Evolutionary conservation across 92 coral and sea anemone genomes (phyloP), one percentile per base, ranked within the genome.

Genomic region (Pocillopora meandrina): DNA sequence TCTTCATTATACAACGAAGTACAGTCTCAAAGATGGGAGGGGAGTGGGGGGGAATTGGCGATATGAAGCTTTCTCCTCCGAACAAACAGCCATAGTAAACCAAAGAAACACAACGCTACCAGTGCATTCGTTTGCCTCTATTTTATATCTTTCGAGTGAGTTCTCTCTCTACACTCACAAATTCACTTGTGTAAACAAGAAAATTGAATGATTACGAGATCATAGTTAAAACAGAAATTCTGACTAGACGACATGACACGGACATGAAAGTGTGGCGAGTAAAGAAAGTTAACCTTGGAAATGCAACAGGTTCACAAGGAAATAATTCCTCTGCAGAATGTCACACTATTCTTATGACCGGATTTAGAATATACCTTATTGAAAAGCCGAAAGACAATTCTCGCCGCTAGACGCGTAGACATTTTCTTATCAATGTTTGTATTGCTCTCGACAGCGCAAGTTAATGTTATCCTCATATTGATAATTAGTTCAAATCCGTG

Each of bases 201-300:
- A 34, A 18, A 61, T 49, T 52, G 65, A 83, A 73, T 74, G 63
- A 74, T 47, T 59, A 61, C 26, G 61, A 57, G 78, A 83, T 74
- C 20, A 56, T 72, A 47, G 74, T 72, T 83, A 73, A 83, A 83
- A 83, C 74, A 83, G 86, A 74, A 74, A 83, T 83, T 83, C 19
- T 49, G 65, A 19, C 55, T 63, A 72, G 23, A 26, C 16, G 47
- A 64, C 10, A 65, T 61, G 31, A 83, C 68, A 73, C 56, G 52
- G 33, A 9, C 26, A 56, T 0, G 84, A 62, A 64, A 77, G 34
- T 81, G 77, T 13, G 85, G 71, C 77, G 77, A 70, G 77, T 80
- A 36, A 78, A 64, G 35, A 60, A 36, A 75, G 65, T 65, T 66
- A 62, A 52, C 52, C 49, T 64, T 36, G 3, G 73, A 49, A 47